These are phyloP conservation scores for Diplazon laetatorius DNA, from an alignment of 2,888 invertebrate species.

Conservation along the genomic window DNA sequence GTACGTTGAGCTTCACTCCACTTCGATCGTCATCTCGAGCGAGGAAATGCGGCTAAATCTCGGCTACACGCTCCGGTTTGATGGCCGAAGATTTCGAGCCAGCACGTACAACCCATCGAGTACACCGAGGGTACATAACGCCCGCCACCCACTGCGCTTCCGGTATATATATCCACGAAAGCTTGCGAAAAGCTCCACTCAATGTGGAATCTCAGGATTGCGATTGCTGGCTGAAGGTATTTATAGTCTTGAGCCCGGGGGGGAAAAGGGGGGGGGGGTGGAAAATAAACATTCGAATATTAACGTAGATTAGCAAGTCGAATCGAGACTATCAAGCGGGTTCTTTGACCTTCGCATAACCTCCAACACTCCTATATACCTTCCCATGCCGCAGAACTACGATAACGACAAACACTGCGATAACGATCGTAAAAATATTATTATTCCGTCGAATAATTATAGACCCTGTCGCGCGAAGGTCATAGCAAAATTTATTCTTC, in stretches of 20 bases:
- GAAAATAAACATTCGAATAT: constrained; percentile 3
- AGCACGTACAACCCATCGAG: constrained; percentile 28
- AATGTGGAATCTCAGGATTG: neutral
- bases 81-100: constrained; percentile 29
- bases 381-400: too few relatives aligned
- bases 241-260: neutral
- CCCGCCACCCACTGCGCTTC: neutral
- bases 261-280: too few relatives aligned
- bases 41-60: constrained; percentile 25
- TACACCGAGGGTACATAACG: constrained; percentile 14
- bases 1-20: neutral
- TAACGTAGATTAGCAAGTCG: constrained; percentile 3
- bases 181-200: constrained; percentile 8
- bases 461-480: too few relatives aligned
- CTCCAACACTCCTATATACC: neutral
- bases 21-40: constrained; percentile 35
- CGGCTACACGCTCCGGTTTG: constrained; percentile 33
- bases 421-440: too few relatives aligned
- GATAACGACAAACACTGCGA: too few relatives aligned
- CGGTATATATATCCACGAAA: neutral
- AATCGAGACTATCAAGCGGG: constrained; percentile 5
- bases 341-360: neutral
- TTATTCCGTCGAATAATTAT: too few relatives aligned
- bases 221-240: neutral
- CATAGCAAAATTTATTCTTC: too few relatives aligned